These are phyloP conservation scores for Cebidichthys violaceus DNA, from an alignment of 2,113 vertebrate genomes.

Conservation along the genomic window DNA sequence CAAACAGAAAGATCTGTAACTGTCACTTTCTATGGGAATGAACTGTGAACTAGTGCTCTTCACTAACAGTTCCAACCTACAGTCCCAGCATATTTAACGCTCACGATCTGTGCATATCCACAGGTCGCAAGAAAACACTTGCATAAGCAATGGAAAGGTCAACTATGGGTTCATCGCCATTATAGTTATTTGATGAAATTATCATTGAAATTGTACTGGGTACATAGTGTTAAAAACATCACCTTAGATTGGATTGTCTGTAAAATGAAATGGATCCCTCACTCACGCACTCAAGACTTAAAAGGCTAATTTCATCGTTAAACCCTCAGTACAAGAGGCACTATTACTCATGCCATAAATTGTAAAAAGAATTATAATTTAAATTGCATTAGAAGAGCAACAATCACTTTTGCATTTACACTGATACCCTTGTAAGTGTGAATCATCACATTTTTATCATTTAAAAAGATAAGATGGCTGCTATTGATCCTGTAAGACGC, in stretches of 20 bases:
- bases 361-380: neutral
- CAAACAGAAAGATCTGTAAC: neutral
- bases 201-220: neutral
- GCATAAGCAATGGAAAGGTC: too few relatives aligned
- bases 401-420: neutral
- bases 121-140: too few relatives aligned
- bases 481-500: neutral
- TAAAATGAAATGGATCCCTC: neutral
- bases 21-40: neutral
- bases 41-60: neutral
- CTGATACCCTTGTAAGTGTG: neutral
- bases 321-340: neutral
- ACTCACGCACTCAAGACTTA: neutral
- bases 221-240: neutral
- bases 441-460: neutral
- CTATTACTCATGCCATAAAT: neutral
- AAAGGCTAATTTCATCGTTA: constrained; percentile 1
- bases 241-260: too few relatives aligned
- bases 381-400: constrained; percentile 1
- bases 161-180: neutral
- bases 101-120: too few relatives aligned
- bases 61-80: neutral
- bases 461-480: neutral
- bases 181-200: neutral
- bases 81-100: neutral